phyloP scores from a whole-genome alignment of 2,888 invertebrate species.

The Cataglyphis albicans region DNA sequence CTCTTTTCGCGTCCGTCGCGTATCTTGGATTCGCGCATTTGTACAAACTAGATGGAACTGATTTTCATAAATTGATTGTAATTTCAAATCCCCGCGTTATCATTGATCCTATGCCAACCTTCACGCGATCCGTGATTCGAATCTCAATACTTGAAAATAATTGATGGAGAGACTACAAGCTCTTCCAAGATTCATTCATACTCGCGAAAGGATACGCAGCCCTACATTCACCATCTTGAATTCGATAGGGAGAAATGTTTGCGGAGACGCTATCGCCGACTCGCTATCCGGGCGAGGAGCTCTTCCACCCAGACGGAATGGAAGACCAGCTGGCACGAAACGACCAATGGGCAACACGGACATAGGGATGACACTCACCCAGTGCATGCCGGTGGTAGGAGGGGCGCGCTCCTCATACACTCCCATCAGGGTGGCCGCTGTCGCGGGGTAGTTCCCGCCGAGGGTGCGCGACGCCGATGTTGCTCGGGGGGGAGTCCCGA shows the following conservation, averaged over 20 bases:
- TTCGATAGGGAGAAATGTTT: slow-evolving; percentile 18
- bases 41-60: background rate
- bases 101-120: background rate
- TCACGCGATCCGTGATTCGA: background rate
- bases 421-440: slow-evolving; percentile 92
- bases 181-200: background rate
- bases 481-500: slow-evolving; percentile 86
- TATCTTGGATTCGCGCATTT: background rate
- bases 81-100: slow-evolving; percentile 18
- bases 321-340: slow-evolving; percentile 41
- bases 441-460: slow-evolving; percentile 85
- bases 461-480: slow-evolving; percentile 83
- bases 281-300: slow-evolving; percentile 25
- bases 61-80: background rate
- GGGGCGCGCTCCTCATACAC: slow-evolving; percentile 94
- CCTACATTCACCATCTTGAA: slow-evolving; percentile 47
- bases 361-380: slow-evolving; percentile 89
- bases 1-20: background rate
- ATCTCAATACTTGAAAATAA: background rate
- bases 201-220: background rate
- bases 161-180: background rate
- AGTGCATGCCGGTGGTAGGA: slow-evolving; percentile 95
- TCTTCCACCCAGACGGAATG: slow-evolving; percentile 40
- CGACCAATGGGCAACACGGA: slow-evolving; percentile 68
- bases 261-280: slow-evolving; percentile 33